Evolutionary conservation across 1,140 invertebrate species (phyloP).

Genomic region (Potamilus streckersoni): DNA sequence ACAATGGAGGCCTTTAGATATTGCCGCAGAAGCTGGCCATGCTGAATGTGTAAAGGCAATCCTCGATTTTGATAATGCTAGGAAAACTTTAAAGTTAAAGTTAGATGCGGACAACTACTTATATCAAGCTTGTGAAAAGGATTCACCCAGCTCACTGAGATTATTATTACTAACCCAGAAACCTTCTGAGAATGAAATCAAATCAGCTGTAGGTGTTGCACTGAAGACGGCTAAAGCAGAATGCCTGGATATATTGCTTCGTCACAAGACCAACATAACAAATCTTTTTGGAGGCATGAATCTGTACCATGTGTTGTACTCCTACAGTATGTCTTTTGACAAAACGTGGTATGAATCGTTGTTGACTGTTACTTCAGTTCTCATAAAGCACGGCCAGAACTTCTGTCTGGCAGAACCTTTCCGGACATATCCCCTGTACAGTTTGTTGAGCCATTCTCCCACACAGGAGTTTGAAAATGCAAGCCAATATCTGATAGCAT

Average conservation of each 20-base stretch:
- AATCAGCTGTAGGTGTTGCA: conserved; percentile 44
- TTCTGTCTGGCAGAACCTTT: conserved; percentile 44
- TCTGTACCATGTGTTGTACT: conserved; percentile 55
- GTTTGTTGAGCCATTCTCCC: conserved; percentile 40
- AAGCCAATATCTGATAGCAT: conserved; percentile 40
- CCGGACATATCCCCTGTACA: conserved; percentile 57
- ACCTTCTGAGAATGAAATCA: conserved; percentile 35
- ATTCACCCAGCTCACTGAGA: conserved; percentile 49
- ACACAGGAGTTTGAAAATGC: conserved; percentile 40
- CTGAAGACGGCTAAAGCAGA: conserved; percentile 46
- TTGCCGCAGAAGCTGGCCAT: conserved; percentile 49
- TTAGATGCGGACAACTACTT: conserved; percentile 18
- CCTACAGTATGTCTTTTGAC: conserved; percentile 51
- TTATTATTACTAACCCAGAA: conserved; percentile 42
- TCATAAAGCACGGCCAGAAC: conserved; percentile 50
- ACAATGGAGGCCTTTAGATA: conserved; percentile 42
- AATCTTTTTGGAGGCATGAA: conserved; percentile 58
- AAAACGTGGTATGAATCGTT: conserved; percentile 50
- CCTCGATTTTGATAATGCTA: conserved; percentile 42
- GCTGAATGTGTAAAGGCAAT: conserved; percentile 47
- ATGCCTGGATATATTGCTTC: conserved; percentile 53
- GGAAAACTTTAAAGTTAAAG: conserved; percentile 6
- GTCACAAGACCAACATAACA: conserved; percentile 35
- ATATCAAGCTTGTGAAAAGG: conserved; percentile 40
- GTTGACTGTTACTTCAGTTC: conserved; percentile 48